Evolutionary conservation across 2,113 vertebrate genomes (phyloP).

Genomic region (Stictonetta naevosa): DNA sequence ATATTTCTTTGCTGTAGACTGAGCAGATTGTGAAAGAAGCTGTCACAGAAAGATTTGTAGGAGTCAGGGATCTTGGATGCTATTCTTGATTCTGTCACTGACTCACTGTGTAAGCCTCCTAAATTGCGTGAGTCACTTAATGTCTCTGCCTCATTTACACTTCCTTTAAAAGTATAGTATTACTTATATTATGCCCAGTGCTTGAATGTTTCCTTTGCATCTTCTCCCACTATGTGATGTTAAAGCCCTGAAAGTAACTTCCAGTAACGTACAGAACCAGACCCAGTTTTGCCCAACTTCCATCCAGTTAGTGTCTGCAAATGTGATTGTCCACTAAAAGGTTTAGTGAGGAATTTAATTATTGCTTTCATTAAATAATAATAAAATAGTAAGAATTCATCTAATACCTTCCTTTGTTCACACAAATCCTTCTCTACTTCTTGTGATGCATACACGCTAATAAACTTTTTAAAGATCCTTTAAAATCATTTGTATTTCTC

Average conservation of each 20-base stretch:
- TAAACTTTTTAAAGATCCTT: not conserved
- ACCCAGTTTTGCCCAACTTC: not conserved
- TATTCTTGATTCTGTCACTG: constrained; percentile 14
- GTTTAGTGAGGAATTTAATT: not conserved
- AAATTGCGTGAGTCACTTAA: not conserved
- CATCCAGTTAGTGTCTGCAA: not conserved
- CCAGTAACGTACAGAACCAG: not conserved
- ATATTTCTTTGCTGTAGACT: not conserved
- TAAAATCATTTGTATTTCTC: not conserved
- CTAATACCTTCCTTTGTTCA: not conserved
- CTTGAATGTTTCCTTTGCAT: constrained; percentile 13
- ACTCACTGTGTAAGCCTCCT: not conserved
- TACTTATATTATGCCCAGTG: not conserved
- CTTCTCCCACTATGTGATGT: not conserved
- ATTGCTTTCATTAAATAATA: not conserved
- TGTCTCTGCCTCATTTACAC: constrained; percentile 34
- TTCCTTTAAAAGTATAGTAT: not conserved
- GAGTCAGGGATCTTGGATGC: not conserved
- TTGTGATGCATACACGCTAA: not conserved
- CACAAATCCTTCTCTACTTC: not conserved
- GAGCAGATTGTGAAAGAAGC: constrained; percentile 14
- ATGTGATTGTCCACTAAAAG: not conserved
- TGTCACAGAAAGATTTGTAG: constrained; percentile 12
- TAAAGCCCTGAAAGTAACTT: not conserved
- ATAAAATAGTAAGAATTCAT: not conserved